Evolutionary conservation across 2,797 vertebrate species (phyloP), one percentile per base, ranked within the genome.

Genomic region (Argya squamiceps): DNA sequence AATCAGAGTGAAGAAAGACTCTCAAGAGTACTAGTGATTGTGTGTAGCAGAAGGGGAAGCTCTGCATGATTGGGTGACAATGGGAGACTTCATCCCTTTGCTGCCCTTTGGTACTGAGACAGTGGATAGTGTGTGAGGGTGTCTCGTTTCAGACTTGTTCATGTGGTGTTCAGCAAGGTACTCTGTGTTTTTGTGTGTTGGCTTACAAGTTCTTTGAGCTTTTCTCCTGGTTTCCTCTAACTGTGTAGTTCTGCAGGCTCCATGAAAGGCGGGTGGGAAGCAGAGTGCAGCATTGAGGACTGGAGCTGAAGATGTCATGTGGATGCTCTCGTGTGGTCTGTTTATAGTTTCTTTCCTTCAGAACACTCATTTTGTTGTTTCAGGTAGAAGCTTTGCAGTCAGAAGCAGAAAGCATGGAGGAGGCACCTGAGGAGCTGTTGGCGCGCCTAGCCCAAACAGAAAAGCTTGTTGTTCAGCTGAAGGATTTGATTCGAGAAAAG

Each of bases 361-460:
- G 55, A 81, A 11, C 29, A 17, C 19, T 60, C 2, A 0, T 76
- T 90, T 88, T 39, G 30, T 34, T 77, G 10, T 96, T 92, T 49
- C 95, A 98, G 98, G 95, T 52, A 60, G 56, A 49, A 93, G 96
- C 92, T 53, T 95, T 69, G 91, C 98, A 95, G 30, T 49, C 94
- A 34, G 84, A 76, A 90, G 84, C 93, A 88, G 96, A 81, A 32
- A 94, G 96, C 49, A 96, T 90, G 76, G 92, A 85, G 62, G 97
- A 89, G 59, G 70, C 73, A 6, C 95, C 97, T 1, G 98, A 99
- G 84, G 98, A 99, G 50, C 91, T 98, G 55, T 52, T 98, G 96
- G 98, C 99, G 88, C 98, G 98, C 74, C 97, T 99, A 91, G 97
- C 98, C 75, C 98, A 99, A 83, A 98, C 99, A 62, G 99, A 99